Base-by-base conservation (phyloP, 2,888 invertebrate genomes). In the Vanessa cardui region DNA sequence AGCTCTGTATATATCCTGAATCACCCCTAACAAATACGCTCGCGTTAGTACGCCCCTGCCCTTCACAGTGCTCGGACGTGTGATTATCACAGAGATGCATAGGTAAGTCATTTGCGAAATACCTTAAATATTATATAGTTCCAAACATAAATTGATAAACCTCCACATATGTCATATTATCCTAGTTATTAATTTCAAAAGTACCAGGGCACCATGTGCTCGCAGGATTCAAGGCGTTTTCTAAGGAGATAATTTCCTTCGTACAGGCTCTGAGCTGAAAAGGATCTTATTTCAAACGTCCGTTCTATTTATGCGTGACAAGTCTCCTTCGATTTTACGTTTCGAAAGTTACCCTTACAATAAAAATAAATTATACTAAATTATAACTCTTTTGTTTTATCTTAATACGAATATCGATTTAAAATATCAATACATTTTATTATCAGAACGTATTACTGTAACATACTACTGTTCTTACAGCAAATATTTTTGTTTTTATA, bases 1-100 rank as follows among this genome's bases (percentile, higher is more conserved):
- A 81, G 58, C 90, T 86, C 86, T 79, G 73, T 79, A 71, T 3
- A 75, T 7, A 58, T 81, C 76, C 62, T 63, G 68, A 71, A 75
- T 74, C 80, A 81, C 84, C 85, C 83, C 77, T 76, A 72, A 73
- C 68, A 72, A 76, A 78, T 69, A 71, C 72, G 71, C 69, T 63
- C 70, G 83, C 82, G 73, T 81, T 77, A 89, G 89, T 88, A 72
- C 75, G 75, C 76, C 77, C 76, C 77, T 73, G 77, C 73, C 76
- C 74, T 79, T 77, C 77, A 69, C 70, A 75, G 78, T 76, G 82
- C 64, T 62, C 73, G 74, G 77, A 78, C 82, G 80, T 76, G 77
- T 64, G 8, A 6, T 31, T 68, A 20, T 31, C 33, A 69, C 72
- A 74, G 60, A 54, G 26, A 88, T 87, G 85, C 81, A 83, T 74